Evolutionary conservation across 2,797 vertebrate species (phyloP).

Genomic region (Acanthurus leucopareius): DNA sequence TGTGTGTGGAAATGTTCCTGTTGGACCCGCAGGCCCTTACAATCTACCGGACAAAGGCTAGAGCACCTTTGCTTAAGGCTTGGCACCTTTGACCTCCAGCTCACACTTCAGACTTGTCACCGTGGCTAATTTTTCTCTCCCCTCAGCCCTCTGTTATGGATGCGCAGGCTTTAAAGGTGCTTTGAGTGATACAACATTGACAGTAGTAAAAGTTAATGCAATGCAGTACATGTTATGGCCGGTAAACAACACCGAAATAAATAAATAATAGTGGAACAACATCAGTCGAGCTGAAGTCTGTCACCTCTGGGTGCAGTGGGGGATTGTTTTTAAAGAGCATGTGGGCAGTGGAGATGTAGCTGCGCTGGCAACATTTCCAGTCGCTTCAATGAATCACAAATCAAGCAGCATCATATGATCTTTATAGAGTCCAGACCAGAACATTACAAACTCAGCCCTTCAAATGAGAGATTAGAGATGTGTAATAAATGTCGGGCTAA

Average conservation of each 20-base stretch:
- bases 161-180: slow-evolving; percentile 70
- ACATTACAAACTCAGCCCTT: slow-evolving; percentile 72
- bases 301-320: slow-evolving; percentile 79
- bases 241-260: slow-evolving; percentile 81
- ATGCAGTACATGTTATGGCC: slow-evolving; percentile 83
- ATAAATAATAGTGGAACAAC: slow-evolving; percentile 79
- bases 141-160: slow-evolving; percentile 62
- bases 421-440: slow-evolving; percentile 67
- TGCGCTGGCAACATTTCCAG: slow-evolving; percentile 74
- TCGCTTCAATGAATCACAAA: slow-evolving; percentile 74
- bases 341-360: slow-evolving; percentile 77
- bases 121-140: slow-evolving; percentile 79
- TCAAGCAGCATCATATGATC: slow-evolving; percentile 71
- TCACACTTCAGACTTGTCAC: slow-evolving; percentile 85
- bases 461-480: slow-evolving; percentile 73
- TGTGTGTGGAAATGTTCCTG: slow-evolving; percentile 89
- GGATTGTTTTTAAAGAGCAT: slow-evolving; percentile 84
- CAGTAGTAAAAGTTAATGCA: slow-evolving; percentile 84
- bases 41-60: slow-evolving; percentile 87
- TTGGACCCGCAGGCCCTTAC: slow-evolving; percentile 86
- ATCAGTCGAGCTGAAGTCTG: slow-evolving; percentile 82
- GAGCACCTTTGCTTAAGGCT: slow-evolving; percentile 87
- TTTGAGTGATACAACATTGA: slow-evolving; percentile 80
- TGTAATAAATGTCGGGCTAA: slow-evolving; percentile 72
- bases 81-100: slow-evolving; percentile 83